Conservation (phyloP, 2,888 invertebrate genomes). For the Athalia circularis region DNA sequence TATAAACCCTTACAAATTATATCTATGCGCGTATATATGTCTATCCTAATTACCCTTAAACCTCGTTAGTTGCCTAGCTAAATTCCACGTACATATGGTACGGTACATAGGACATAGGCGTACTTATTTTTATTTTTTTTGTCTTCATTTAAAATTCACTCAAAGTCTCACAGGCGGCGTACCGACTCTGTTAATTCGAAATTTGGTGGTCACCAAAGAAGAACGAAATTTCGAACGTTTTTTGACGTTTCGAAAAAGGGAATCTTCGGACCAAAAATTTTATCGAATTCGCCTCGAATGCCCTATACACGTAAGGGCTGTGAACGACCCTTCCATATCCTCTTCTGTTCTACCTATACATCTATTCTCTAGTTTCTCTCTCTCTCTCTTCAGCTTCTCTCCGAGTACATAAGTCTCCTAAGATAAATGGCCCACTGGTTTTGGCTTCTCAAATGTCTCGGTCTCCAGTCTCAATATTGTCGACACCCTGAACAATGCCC, state of each 20-base stretch:
- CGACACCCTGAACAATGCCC: constrained; percentile 50
- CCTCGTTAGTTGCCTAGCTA: not conserved
- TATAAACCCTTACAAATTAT: not conserved
- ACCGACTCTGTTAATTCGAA: too few relatives aligned
- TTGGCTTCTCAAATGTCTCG: constrained; percentile 48
- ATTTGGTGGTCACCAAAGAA: not conserved
- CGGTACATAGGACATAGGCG: too few relatives aligned
- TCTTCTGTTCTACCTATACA: not conserved
- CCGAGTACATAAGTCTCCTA: not conserved
- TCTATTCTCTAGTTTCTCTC: not conserved
- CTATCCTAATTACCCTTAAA: constrained; percentile 15
- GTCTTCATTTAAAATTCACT: not conserved
- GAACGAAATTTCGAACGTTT: too few relatives aligned
- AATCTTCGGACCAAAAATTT: too few relatives aligned
- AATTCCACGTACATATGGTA: too few relatives aligned
- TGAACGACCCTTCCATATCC: not conserved
- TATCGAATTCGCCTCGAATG: too few relatives aligned
- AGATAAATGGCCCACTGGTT: constrained; percentile 24
- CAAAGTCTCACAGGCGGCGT: constrained; percentile 3
- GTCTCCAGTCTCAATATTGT: constrained; percentile 59
- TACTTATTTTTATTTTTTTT: not conserved
- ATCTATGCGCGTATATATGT: not conserved
- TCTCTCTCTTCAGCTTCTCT: not conserved
- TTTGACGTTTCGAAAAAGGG: too few relatives aligned
- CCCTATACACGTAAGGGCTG: not conserved